These are phyloP conservation scores for Turritopsis rubra DNA, from an alignment of 30 jellyfish, hydroid and myxozoan species.

Conservation along the genomic window DNA sequence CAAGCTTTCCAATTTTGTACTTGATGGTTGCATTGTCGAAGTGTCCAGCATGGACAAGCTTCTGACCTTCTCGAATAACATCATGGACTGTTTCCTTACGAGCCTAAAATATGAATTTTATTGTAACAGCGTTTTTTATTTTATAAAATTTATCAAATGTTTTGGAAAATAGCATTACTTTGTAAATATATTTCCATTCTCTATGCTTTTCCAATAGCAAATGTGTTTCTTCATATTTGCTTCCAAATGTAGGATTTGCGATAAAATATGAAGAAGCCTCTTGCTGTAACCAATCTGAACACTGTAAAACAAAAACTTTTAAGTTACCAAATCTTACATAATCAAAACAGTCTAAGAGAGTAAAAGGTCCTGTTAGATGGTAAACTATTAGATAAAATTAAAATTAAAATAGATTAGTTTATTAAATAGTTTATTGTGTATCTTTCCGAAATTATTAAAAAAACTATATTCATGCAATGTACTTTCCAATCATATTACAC, in stretches of 20 bases:
- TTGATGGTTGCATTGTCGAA: slow-evolving; percentile 82
- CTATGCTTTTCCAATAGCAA: not conserved
- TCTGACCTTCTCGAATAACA: slow-evolving; percentile 83
- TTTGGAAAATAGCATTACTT: too few species aligned
- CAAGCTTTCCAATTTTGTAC: slow-evolving; percentile 78
- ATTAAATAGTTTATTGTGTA: too few species aligned
- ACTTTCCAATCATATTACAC: too few species aligned
- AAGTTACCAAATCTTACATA: not conserved
- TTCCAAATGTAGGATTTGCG: not conserved
- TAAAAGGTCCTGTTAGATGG: too few species aligned
- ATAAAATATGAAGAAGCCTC: not conserved
- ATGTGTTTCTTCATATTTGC: not conserved
- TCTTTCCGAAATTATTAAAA: too few species aligned
- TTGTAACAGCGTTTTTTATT: not conserved
- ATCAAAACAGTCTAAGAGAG: too few species aligned
- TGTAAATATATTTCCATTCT: not conserved
- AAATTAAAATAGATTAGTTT: too few species aligned
- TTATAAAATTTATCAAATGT: too few species aligned
- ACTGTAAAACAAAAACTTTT: not conserved
- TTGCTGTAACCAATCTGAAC: not conserved
- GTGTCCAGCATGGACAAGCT: slow-evolving; percentile 80
- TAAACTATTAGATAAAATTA: too few species aligned
- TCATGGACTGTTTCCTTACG: slow-evolving; percentile 32
- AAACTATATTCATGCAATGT: too few species aligned
- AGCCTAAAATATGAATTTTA: not conserved